phyloP scores from a whole-genome alignment of 2,113 vertebrate genomes.

The rat (Rattus norvegicus) region DNA sequence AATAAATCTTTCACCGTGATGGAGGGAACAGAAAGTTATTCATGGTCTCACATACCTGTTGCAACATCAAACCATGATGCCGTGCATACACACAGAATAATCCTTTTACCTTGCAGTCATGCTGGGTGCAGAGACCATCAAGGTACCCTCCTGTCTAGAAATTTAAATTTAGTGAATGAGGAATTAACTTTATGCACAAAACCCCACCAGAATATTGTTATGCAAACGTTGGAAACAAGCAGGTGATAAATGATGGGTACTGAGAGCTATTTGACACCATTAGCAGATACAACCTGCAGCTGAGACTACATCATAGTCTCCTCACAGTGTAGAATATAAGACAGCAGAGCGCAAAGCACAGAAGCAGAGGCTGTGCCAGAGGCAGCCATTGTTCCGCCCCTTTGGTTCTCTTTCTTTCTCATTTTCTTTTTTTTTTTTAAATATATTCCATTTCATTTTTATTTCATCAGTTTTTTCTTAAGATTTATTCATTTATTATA shows the following conservation, averaged over 20 bases:
- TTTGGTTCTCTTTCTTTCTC: background rate
- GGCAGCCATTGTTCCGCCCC: background rate
- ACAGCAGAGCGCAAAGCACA: background rate
- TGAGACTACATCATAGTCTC: too few relatives aligned
- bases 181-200: background rate
- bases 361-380: background rate
- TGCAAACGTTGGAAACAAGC: background rate
- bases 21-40: background rate
- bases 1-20: background rate
- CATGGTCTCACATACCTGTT: background rate
- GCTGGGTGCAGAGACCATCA: background rate
- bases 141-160: background rate
- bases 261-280: background rate
- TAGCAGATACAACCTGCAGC: background rate
- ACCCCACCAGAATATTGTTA: background rate
- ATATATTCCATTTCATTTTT: too few relatives aligned
- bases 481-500: too few relatives aligned
- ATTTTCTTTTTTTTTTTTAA: background rate
- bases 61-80: background rate
- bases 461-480: too few relatives aligned
- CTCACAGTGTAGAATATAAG: background rate
- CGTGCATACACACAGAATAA: background rate
- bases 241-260: background rate
- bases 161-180: slow-evolving; percentile 35
- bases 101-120: background rate